Conservation (phyloP, 2,797 vertebrate species). For the Gallinago stenura region DNA sequence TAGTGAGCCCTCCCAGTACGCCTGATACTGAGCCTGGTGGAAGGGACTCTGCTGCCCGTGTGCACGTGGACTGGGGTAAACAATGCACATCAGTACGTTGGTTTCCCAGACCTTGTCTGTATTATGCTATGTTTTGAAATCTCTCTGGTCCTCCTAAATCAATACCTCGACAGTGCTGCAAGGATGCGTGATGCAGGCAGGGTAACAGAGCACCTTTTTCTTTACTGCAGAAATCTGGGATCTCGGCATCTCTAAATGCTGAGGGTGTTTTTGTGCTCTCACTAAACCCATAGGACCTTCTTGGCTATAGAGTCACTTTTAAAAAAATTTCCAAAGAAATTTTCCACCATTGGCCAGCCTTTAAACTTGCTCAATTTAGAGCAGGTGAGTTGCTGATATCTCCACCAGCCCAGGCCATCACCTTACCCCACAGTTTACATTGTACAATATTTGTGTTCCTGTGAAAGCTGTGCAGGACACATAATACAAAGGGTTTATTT, state of each 20-base stretch:
- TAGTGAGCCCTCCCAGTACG: rapidly evolving
- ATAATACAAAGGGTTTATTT: neutral
- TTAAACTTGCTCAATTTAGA: neutral
- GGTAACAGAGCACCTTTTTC: neutral
- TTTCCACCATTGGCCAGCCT: neutral
- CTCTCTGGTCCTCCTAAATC: neutral
- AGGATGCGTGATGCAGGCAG: neutral
- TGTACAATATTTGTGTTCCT: neutral
- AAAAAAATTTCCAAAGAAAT: neutral
- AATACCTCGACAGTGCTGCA: neutral
- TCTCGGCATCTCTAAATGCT: neutral
- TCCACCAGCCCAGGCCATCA: neutral
- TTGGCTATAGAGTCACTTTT: neutral
- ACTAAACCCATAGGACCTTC: neutral
- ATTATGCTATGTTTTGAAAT: neutral
- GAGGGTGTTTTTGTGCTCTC: neutral
- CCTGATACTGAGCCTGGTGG: neutral
- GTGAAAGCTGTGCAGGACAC: neutral
- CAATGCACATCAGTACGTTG: rapidly evolving
- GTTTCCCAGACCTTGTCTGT: neutral
- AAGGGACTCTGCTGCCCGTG: neutral
- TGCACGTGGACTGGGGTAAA: rapidly evolving
- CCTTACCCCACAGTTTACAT: neutral
- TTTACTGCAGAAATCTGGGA: neutral
- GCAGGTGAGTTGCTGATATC: neutral